Percentiles rank a stretch among this genome's conserved stretches.
Conservation (phyloP, 2,888 invertebrate species). For the Plagodis pulveraria region DNA sequence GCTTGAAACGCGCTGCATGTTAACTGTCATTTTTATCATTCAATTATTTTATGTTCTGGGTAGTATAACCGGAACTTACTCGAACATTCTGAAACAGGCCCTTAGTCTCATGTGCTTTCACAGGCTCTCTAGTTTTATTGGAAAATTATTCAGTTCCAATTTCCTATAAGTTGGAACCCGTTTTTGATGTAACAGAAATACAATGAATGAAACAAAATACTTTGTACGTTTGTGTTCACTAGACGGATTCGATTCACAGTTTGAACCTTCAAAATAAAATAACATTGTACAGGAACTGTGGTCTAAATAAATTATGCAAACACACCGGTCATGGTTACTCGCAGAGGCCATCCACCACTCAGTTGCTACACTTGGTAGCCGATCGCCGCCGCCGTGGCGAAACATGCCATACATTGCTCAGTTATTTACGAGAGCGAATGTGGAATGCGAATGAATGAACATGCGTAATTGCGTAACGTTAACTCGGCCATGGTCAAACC, state of each 20-base stretch:
- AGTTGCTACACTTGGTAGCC: constrained; percentile 16
- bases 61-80: too few relatives aligned
- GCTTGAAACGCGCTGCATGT: too few relatives aligned
- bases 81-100: too few relatives aligned
- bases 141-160: too few relatives aligned
- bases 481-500: constrained; percentile 50
- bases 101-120: too few relatives aligned
- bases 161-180: not conserved
- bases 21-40: too few relatives aligned
- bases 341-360: constrained; percentile 24
- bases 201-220: constrained; percentile 16
- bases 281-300: constrained; percentile 29
- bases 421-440: constrained; percentile 41
- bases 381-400: constrained; percentile 13
- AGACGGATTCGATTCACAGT: constrained; percentile 19
- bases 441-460: constrained; percentile 44
- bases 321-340: constrained; percentile 33
- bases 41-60: too few relatives aligned
- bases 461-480: constrained; percentile 42
- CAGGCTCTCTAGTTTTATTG: too few relatives aligned
- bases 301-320: constrained; percentile 33
- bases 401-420: constrained; percentile 25
- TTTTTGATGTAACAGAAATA: not conserved
- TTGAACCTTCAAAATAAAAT: constrained; percentile 25
- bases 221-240: not conserved